These are phyloP conservation scores for Sisyra nigra DNA, from an alignment of 2,888 invertebrate species.

Conservation along the genomic window DNA sequence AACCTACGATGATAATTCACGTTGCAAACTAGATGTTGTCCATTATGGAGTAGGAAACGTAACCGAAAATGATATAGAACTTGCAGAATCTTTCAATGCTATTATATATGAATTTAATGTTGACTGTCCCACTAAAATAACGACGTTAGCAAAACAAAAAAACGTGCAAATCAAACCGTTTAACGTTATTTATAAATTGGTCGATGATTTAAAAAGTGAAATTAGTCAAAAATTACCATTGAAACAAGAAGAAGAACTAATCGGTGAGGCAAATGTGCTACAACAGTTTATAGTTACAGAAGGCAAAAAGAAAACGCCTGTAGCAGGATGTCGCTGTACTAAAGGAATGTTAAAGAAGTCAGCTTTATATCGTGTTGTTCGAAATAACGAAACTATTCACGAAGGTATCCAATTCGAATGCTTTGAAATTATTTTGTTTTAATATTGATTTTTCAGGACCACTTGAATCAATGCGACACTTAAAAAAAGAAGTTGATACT, in stretches of 20 bases:
- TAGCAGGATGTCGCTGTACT: slow-evolving; percentile 78
- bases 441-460: slow-evolving; percentile 32
- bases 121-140: slow-evolving; percentile 30
- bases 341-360: slow-evolving; percentile 58
- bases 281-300: slow-evolving; percentile 70
- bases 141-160: slow-evolving; percentile 32
- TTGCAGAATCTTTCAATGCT: slow-evolving; percentile 60
- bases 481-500: slow-evolving; percentile 72
- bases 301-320: slow-evolving; percentile 61
- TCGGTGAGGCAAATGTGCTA: slow-evolving; percentile 74
- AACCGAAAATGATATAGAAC: slow-evolving; percentile 65
- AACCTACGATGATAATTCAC: slow-evolving; percentile 58
- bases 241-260: slow-evolving; percentile 53
- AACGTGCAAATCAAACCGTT: slow-evolving; percentile 46
- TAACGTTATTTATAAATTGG: slow-evolving; percentile 86
- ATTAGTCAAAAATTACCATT: slow-evolving; percentile 56
- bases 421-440: slow-evolving; percentile 1
- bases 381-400: slow-evolving; percentile 46
- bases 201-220: slow-evolving; percentile 75
- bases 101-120: slow-evolving; percentile 85
- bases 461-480: slow-evolving; percentile 68
- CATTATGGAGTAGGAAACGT: slow-evolving; percentile 84
- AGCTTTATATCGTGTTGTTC: slow-evolving; percentile 46
- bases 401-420: slow-evolving; percentile 47
- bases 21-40: slow-evolving; percentile 67